Evolutionary conservation across 2,113 vertebrate species (phyloP), one percentile per base, ranked within the genome.

Genomic region (Castor canadensis): DNA sequence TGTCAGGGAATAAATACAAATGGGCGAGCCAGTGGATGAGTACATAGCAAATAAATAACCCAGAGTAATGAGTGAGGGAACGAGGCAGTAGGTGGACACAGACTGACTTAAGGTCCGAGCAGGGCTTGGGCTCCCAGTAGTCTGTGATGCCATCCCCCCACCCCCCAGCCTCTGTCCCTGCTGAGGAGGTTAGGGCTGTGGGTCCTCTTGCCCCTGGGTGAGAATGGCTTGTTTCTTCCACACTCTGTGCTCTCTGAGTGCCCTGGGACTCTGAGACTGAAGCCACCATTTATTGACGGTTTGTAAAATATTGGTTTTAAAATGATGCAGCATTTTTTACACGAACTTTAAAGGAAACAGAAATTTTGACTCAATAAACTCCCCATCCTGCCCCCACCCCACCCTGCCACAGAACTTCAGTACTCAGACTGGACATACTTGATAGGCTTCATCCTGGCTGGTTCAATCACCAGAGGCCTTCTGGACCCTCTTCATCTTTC

Each of bases 341-440:
- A 95, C 72, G 95, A 96, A 95, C 88, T 87, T 95, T 5, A 94
- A 93, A 97, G 87, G 88, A 94, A 98, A 66, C 3, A 87, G 12
- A 56, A 73, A 69, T 72, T 19, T 62, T 83, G 52, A 40, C 35
- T 92, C 73, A 83, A 1, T 58, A 11, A 45, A 88, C 6, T 62
- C 1, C 2, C 54, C 28, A 3, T 75, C 54, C 49, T 32, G 35
- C 1, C 17, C 2, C 49, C 12, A 1, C 6, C 30, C 52, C 17
- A 10, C 67, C 79, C 66, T 49, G 49, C 45, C 22, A 38, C 32
- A 30, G 24, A 71, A n/a, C 32, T 4, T 1, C 12, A 0, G 19
- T 32, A 38, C 26, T 81, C 32, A 17, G 66, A n/a, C 10, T 0
- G 20, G 54, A 40, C 38, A 3, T 24, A 22, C 32, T 22, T 72